These are phyloP conservation scores for Gymnoscelis rufifasciata DNA, from an alignment of 2,888 invertebrate genomes.

Conservation along the genomic window DNA sequence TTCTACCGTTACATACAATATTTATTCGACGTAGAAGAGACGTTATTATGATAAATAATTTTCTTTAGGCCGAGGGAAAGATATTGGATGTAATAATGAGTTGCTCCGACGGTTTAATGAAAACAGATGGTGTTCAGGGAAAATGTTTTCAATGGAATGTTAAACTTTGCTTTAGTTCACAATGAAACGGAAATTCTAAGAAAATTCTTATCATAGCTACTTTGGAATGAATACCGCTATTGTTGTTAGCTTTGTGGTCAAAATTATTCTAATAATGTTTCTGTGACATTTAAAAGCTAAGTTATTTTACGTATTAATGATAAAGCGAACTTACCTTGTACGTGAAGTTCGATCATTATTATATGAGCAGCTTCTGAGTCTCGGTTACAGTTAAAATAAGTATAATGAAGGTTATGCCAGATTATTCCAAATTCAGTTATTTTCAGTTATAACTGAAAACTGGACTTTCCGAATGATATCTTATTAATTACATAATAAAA, in stretches of 20 bases:
- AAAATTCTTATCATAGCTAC: not conserved
- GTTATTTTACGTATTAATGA: too few relatives aligned
- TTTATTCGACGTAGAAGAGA: slow-evolving; percentile 26
- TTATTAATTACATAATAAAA: too few relatives aligned
- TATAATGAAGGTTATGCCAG: too few relatives aligned
- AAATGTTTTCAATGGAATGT: slow-evolving; percentile 17
- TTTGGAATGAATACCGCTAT: not conserved
- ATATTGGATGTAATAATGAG: slow-evolving; percentile 47
- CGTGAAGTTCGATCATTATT: too few relatives aligned
- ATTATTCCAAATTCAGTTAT: too few relatives aligned
- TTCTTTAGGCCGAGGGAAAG: slow-evolving; percentile 36
- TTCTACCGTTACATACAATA: slow-evolving; percentile 14
- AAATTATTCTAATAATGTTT: too few relatives aligned
- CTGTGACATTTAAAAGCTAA: too few relatives aligned
- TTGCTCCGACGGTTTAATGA: slow-evolving; percentile 44
- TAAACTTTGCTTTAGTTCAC: slow-evolving; percentile 1
- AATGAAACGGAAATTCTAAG: not conserved
- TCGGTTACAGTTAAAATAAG: too few relatives aligned
- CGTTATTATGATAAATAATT: slow-evolving; percentile 45
- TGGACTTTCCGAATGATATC: too few relatives aligned
- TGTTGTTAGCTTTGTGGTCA: not conserved
- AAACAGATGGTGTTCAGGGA: slow-evolving; percentile 42
- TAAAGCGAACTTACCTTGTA: too few relatives aligned
- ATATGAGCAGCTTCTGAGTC: too few relatives aligned
- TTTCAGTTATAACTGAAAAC: too few relatives aligned